Base-by-base conservation (phyloP, 2,797 vertebrate species). In the Chanos chanos region DNA sequence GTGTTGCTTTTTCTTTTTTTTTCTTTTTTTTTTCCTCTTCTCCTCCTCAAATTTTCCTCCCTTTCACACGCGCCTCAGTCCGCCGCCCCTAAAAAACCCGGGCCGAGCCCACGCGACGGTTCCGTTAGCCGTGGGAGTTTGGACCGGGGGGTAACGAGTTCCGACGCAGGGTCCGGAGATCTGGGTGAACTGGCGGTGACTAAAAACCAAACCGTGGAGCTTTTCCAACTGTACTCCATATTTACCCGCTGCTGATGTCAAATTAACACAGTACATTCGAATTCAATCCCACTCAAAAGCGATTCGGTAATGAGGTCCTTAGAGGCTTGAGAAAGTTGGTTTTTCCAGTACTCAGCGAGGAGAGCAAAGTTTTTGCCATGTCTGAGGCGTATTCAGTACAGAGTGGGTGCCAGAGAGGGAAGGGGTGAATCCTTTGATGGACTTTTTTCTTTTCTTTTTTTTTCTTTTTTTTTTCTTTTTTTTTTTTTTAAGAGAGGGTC, bases 241-340 rank as follows among this genome's bases (percentile, higher is more conserved):
- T n/a, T 41, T 50, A 51, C 41, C 43, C 58, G 43, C 56, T 59
- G 64, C 19, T 16, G 65, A 34, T 45, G 27, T 44, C 44, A 65
- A 63, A 65, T 65, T 33, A 45, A 65, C 28, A 59, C 40, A 43
- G 51, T 65, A 58, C 61, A 67, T 67, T 74, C 7, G 57, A 54
- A 67, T 78, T 78, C 79, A 64, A 78, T 77, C 61, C 65, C 55
- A 73, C 69, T 69, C 70, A 64, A 75, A 72, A 73, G 53, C 53
- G 63, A 18, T 70, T 70, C 62, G 72, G 74, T 80, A 79, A 80
- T 77, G 53, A 77, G 72, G 61, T 66, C 70, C 64, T 73, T 37
- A 62, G 77, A 77, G 74, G 63, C 50, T 71, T 36, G 33, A 50
- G 56, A 58, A 71, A 67, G 60, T 72, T 71, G 60, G 64, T 66